Evolutionary conservation across 2,113 vertebrate species (phyloP).

Genomic region (Gallinago undulata): DNA sequence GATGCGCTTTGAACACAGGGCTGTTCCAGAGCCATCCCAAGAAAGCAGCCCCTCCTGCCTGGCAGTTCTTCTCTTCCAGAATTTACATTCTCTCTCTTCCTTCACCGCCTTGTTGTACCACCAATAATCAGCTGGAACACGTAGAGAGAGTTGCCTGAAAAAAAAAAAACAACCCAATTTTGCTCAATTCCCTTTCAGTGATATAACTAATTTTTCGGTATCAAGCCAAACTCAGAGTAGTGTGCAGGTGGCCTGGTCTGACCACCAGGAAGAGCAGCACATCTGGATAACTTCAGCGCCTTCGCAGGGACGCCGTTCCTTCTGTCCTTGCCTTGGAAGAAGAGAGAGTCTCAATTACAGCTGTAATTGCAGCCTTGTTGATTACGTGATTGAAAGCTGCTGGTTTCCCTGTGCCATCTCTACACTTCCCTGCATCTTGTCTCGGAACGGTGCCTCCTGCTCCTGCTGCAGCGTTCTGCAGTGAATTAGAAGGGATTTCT

Average conservation of each 20-base stretch:
- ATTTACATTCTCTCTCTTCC: constrained; percentile 14
- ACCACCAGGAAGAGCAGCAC: neutral
- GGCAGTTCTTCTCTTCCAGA: neutral
- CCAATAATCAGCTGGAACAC: neutral
- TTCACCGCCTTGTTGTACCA: neutral
- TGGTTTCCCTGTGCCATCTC: neutral
- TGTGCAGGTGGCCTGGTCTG: neutral
- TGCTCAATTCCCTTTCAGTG: neutral
- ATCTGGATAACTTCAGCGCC: neutral
- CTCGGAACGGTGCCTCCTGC: neutral
- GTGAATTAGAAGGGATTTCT: neutral
- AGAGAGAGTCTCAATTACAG: neutral
- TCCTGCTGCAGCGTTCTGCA: neutral
- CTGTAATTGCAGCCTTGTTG: neutral
- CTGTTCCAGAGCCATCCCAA: neutral
- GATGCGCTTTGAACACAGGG: neutral
- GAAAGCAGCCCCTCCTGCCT: neutral
- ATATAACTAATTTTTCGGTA: neutral
- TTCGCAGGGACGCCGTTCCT: neutral
- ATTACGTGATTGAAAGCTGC: neutral
- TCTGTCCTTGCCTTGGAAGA: neutral
- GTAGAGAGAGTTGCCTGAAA: neutral
- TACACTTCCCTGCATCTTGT: neutral
- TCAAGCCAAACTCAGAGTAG: neutral
- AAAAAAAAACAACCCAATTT: neutral